A percentile compares a stretch with the other conserved stretches of the same genome.
phyloP scores from a whole-genome alignment of 2,113 vertebrate species.

The Scolopax mira region DNA sequence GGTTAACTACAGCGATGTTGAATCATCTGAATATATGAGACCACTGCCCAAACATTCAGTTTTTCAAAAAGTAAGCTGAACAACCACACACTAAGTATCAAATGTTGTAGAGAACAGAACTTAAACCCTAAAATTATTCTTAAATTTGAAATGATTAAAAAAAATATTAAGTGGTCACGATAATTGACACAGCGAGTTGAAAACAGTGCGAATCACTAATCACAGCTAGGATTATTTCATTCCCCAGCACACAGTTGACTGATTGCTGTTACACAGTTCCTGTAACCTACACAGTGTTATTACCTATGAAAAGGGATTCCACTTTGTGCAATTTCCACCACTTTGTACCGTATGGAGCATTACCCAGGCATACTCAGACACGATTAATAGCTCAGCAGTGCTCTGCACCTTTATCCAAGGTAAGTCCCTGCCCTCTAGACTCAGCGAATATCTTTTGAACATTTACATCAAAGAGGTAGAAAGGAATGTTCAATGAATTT shows the following conservation, averaged over 20 bases:
- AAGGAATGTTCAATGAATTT: neutral
- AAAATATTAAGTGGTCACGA: neutral
- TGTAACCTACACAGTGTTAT: neutral
- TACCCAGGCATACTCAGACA: neutral
- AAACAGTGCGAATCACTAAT: neutral
- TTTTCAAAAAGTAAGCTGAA: neutral
- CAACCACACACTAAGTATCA: neutral
- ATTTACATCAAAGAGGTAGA: neutral
- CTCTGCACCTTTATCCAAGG: neutral
- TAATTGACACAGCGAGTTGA: neutral
- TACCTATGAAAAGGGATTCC: neutral
- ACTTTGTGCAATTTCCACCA: too few species aligned
- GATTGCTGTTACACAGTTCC: neutral
- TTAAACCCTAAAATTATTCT: neutral
- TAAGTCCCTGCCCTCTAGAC: neutral
- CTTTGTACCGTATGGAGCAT: neutral
- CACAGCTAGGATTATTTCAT: neutral
- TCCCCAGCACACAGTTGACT: neutral
- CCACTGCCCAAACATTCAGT: neutral
- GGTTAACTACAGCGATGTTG: neutral
- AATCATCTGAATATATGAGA: neutral
- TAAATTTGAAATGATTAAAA: neutral
- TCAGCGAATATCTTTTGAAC: neutral
- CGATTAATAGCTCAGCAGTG: neutral
- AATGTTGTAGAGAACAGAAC: neutral